Evolutionary conservation across 2,888 invertebrate species (phyloP), one percentile per base, ranked within the genome.

Genomic region (Drosophila parthenogenetica): DNA sequence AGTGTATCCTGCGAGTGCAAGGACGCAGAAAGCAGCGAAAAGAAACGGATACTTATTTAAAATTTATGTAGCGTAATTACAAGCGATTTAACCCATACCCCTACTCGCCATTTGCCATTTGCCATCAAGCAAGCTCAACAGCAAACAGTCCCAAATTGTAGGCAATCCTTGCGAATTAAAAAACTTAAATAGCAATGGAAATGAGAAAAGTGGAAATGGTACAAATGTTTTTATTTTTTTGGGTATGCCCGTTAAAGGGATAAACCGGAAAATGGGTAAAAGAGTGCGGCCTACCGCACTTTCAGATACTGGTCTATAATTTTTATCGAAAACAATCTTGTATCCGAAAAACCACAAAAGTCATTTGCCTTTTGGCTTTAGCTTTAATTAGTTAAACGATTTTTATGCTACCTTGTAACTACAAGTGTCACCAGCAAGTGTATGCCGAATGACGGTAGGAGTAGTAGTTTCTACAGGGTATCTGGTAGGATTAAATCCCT

Each of bases 31-130:
- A 73, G 70, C 67, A 70, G 84, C 87, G 79, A 76, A 81, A 81
- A 84, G 87, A 88, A 86, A 87, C 87, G 85, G 87, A 88, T 86
- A 88, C 89, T 86, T 86, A 86, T 87, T 89, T 88, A 82, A 87
- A 89, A 87, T 87, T 87, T 87, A 87, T 87, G 87, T 88, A 76
- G 89, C 88, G 87, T 87, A 87, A 87, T 87, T 87, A 87, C 89
- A 87, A 86, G 78, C 89, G 89, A 87, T 89, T 89, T 89, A 89
- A 74, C 76, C 85, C 89, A 73, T 73, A 17, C 51, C 49, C 29
- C 8, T 8, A 29, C 29, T 29, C 8, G 7, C 22, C 22, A 5
- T 22, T 22, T 22, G 22, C 53, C 8, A 43, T 14, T 40, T 10
- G 5, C 48, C 57, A 42, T 40, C 50, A 25, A 65, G 50, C 22